Conservation (phyloP, 2,113 vertebrate genomes). For the Panthera leo region DNA sequence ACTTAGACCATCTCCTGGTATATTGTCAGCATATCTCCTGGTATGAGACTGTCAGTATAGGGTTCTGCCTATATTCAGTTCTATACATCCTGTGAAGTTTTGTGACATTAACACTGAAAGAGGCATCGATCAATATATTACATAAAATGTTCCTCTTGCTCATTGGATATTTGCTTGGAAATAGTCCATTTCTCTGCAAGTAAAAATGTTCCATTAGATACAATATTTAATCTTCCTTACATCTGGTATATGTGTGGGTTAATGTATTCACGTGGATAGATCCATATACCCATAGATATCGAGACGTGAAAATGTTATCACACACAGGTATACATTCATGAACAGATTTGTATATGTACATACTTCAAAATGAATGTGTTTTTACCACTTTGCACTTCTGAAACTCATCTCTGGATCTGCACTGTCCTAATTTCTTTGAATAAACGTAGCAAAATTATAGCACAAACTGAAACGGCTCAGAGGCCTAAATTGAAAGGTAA, state of each 20-base stretch:
- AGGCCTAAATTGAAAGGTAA: conserved; percentile 57
- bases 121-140: not conserved
- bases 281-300: not conserved
- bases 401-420: conserved; percentile 51
- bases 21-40: not conserved
- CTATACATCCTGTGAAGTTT: not conserved
- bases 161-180: not conserved
- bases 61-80: not conserved
- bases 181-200: not conserved
- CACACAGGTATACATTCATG: not conserved
- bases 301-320: not conserved
- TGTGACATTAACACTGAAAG: conserved; percentile 1
- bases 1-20: not conserved
- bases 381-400: conserved; percentile 35
- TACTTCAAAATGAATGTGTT: not conserved
- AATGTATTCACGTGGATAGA: not conserved
- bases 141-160: conserved; percentile 7
- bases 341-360: not conserved
- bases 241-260: not conserved
- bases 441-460: conserved; percentile 47
- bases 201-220: conserved; percentile 24
- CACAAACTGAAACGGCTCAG: conserved; percentile 50
- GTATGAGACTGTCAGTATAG: not conserved
- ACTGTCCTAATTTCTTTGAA: conserved; percentile 64
- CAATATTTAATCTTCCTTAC: conserved; percentile 29